Conservation (phyloP, 2,888 invertebrate genomes). For the Hemaris fuciformis region DNA sequence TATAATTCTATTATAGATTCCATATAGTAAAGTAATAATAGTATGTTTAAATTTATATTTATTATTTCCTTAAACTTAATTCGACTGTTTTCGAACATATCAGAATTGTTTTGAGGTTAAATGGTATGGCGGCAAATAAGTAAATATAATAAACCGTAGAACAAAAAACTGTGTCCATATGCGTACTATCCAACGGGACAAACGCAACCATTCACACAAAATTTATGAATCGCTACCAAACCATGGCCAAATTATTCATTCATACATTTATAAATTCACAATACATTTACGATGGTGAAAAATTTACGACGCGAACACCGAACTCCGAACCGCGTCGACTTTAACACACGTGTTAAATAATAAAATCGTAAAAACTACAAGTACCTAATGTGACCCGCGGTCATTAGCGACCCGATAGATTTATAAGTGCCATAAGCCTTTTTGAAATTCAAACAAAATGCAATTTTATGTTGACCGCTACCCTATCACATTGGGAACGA, state of each 20-base stretch:
- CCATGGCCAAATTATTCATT: not conserved
- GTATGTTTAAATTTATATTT: too few species aligned
- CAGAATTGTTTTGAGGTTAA: too few species aligned
- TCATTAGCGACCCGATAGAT: conserved; percentile 72
- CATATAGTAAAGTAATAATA: too few species aligned
- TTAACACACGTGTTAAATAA: conserved; percentile 10
- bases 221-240: conserved; percentile 5
- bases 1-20: too few species aligned
- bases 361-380: conserved; percentile 10
- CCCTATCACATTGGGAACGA: not conserved
- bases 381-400: conserved; percentile 39
- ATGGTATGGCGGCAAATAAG: not conserved
- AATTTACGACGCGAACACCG: conserved; percentile 7
- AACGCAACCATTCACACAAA: not conserved
- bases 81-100: too few species aligned
- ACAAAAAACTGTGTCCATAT: not conserved
- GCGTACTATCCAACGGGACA: not conserved
- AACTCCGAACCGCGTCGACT: not conserved
- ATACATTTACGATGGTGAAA: not conserved
- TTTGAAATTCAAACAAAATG: conserved; percentile 46
- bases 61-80: too few species aligned
- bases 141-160: not conserved
- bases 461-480: not conserved
- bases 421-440: conserved; percentile 69
- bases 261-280: conserved; percentile 1